Conservation (phyloP, 2,888 invertebrate genomes). For the Hypsopygia costalis region DNA sequence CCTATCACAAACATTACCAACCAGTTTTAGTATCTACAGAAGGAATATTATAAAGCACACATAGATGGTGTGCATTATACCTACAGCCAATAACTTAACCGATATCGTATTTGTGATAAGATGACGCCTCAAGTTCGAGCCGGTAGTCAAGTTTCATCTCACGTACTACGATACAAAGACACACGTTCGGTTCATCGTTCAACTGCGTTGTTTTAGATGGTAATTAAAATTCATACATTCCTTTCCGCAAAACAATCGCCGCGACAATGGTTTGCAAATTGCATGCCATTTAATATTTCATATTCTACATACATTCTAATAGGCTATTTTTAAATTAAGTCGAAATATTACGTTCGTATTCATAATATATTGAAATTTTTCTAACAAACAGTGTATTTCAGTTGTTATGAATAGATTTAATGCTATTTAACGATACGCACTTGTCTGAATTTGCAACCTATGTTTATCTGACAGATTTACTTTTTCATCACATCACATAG, state of each 20-base stretch:
- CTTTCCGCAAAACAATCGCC: slow-evolving; percentile 29
- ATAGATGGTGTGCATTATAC: no score
- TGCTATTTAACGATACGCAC: no score
- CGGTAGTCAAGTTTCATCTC: slow-evolving; percentile 17
- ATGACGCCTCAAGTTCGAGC: neutral
- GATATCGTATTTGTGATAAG: neutral
- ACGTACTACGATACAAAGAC: slow-evolving; percentile 17
- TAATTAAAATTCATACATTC: slow-evolving; percentile 36
- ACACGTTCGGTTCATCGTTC: slow-evolving; percentile 39
- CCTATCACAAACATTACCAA: no score
- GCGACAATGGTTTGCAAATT: slow-evolving; percentile 8
- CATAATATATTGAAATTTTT: no score
- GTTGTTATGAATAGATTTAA: no score
- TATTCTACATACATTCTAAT: neutral
- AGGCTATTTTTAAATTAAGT: neutral
- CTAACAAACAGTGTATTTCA: no score
- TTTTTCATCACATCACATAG: no score
- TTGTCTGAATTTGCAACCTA: no score
- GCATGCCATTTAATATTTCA: neutral
- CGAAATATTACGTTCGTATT: no score
- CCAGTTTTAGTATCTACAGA: no score
- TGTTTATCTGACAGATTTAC: no score
- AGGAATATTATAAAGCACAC: no score
- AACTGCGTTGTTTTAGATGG: slow-evolving; percentile 34
- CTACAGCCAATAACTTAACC: neutral